A percentile compares a stretch with the other conserved stretches of the same genome.
These are phyloP conservation scores for Clarias macrocephalus DNA, from an alignment of 2,113 vertebrate species.

Conservation along the genomic window DNA sequence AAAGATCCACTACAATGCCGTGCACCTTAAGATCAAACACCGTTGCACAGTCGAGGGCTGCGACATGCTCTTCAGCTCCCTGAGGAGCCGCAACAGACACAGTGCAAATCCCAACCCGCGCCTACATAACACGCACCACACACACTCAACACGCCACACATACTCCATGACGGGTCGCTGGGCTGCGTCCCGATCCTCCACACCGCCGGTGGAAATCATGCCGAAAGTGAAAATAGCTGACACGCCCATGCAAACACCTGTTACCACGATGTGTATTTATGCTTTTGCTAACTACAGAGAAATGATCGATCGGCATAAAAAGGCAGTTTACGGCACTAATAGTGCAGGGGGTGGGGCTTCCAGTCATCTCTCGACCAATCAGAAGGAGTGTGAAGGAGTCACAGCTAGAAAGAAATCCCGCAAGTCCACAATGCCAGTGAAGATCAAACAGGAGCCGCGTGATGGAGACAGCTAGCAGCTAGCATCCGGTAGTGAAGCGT, in stretches of 20 bases:
- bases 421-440: conserved; percentile 93
- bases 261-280: conserved; percentile 65
- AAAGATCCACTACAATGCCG: conserved; percentile 97
- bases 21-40: conserved; percentile 96
- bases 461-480: conserved; percentile 67
- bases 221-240: background rate
- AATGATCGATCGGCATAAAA: background rate
- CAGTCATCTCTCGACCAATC: conserved; percentile 59
- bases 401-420: conserved; percentile 87
- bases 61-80: conserved; percentile 94
- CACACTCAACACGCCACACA: conserved; percentile 75
- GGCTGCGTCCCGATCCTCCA: conserved; percentile 49
- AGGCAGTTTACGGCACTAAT: conserved; percentile 50
- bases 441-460: conserved; percentile 82
- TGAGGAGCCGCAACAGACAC: conserved; percentile 93
- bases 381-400: conserved; percentile 60
- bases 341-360: conserved; percentile 59
- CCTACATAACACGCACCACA: conserved; percentile 85
- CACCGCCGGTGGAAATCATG: conserved; percentile 51
- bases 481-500: too few species aligned
- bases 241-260: conserved; percentile 71
- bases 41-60: conserved; percentile 90
- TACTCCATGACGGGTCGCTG: conserved; percentile 72
- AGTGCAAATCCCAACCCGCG: conserved; percentile 95
- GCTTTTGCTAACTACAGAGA: background rate